Evolutionary conservation across 2,888 invertebrate genomes (phyloP).

Genomic region (Plusia festucae): DNA sequence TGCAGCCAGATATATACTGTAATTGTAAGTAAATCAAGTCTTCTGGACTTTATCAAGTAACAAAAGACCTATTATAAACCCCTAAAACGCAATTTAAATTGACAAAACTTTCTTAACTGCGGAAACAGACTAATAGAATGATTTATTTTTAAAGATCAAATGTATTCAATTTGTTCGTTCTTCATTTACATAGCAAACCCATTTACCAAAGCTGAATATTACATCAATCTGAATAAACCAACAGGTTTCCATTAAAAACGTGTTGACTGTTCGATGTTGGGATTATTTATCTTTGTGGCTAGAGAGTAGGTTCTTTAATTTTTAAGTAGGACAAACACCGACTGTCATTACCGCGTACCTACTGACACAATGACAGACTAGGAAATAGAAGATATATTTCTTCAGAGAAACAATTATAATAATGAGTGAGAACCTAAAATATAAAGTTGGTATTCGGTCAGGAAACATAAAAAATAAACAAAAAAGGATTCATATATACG

Average conservation of each 20-base stretch:
- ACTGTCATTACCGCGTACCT: slow-evolving; percentile 15
- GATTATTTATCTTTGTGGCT: slow-evolving; percentile 32
- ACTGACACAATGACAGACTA: slow-evolving; percentile 12
- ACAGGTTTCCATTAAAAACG: slow-evolving; percentile 57
- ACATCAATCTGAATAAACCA: slow-evolving; percentile 54
- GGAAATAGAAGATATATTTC: slow-evolving; percentile 8
- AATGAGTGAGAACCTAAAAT: no score
- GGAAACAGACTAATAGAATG: slow-evolving; percentile 38
- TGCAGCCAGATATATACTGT: neutral
- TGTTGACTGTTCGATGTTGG: slow-evolving; percentile 53
- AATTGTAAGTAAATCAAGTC: neutral
- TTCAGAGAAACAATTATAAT: no score
- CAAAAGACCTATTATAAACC: neutral
- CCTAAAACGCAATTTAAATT: slow-evolving; percentile 5
- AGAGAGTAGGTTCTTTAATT: slow-evolving; percentile 18
- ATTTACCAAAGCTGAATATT: slow-evolving; percentile 54
- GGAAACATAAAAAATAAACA: neutral
- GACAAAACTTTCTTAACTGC: neutral
- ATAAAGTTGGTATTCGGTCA: neutral
- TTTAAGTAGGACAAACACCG: slow-evolving; percentile 20
- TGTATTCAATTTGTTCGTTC: slow-evolving; percentile 51
- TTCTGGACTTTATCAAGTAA: neutral
- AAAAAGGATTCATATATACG: neutral
- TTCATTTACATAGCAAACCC: slow-evolving; percentile 55
- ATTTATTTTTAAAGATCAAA: slow-evolving; percentile 47